Base-by-base conservation (phyloP, 2,888 invertebrate species). In the Sisyra terminalis region DNA sequence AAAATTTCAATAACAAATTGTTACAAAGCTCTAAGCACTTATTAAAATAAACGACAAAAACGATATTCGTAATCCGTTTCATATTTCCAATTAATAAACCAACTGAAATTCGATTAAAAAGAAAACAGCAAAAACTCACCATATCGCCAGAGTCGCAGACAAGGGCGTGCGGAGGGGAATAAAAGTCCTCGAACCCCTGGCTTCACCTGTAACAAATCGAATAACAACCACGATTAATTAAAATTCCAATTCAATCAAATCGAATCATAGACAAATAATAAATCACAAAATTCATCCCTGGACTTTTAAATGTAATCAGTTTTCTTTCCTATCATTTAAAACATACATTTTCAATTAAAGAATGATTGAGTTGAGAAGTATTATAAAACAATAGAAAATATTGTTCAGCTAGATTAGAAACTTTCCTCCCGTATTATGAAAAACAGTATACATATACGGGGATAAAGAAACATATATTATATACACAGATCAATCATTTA, bases 91-190 rank as follows among this genome's bases (percentile, higher is more conserved):
- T 24, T 24, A 24, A 24, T 24, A 24, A 24, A 24, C 24, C 24
- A 24, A 24, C 24, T 24, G 7, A 24, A 24, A 24, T 24, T 24
- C 7, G 24, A 24, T 24, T 24, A 24, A 24, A 24, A 24, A 24
- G 24, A 24, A 24, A 24, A 24, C 24, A 5, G 24, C 24, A 24
- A 24, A 24, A 24, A 61, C 69, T 70, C 59, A 78, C 79, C 79
- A 80, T 80, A 79, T 79, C 79, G 79, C 78, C 78, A 78, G 76
- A 73, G 75, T 78, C 71, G 70, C 70, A 69, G 54, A 51, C 60
- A 57, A 60, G 60, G 61, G 60, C 58, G 57, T 59, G 61, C 60
- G 57, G 57, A 57, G 57, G 57, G 57, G 57, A 62, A 62, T 58
- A 57, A 60, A 55, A 58, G 58, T 57, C 58, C 59, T 58, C 14